Percentiles rank a stretch among this genome's conserved stretches.
phyloP scores from a whole-genome alignment of 2,113 vertebrate genomes.

The Symphodus melops region DNA sequence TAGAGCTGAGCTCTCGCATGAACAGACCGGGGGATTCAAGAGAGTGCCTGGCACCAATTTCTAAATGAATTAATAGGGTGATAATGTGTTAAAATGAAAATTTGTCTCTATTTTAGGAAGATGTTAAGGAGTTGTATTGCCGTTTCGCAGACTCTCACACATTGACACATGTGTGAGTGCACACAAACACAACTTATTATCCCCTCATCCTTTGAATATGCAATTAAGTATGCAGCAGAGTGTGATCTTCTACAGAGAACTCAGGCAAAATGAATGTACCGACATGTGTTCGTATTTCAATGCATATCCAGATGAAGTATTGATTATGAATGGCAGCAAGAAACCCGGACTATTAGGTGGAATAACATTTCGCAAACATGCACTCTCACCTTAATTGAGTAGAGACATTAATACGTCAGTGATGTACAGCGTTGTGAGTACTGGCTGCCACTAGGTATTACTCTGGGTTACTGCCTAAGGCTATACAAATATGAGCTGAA shows the following conservation, averaged over 20 bases:
- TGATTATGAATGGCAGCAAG: slow-evolving; percentile 65
- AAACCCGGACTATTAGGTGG: slow-evolving; percentile 64
- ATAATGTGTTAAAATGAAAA: slow-evolving; percentile 72
- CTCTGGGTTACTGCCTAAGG: slow-evolving; percentile 70
- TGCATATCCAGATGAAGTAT: slow-evolving; percentile 73
- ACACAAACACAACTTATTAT: slow-evolving; percentile 63
- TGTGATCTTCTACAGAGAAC: slow-evolving; percentile 55
- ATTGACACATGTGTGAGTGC: slow-evolving; percentile 34
- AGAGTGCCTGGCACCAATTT: slow-evolving; percentile 47
- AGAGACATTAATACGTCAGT: slow-evolving; percentile 69
- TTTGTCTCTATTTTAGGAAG: slow-evolving; percentile 73
- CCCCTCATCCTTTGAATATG: slow-evolving; percentile 72
- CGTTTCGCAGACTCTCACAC: slow-evolving; percentile 31
- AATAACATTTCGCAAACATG: slow-evolving; percentile 68
- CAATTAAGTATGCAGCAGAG: slow-evolving; percentile 71
- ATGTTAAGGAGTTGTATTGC: slow-evolving; percentile 55
- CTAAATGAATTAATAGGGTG: slow-evolving; percentile 73
- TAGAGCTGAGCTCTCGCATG: slow-evolving; percentile 30
- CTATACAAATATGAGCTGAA: slow-evolving; percentile 73
- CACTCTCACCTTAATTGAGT: slow-evolving; percentile 67
- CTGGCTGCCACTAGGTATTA: slow-evolving; percentile 72
- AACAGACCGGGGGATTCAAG: slow-evolving; percentile 46
- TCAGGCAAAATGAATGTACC: slow-evolving; percentile 41
- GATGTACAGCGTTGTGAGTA: slow-evolving; percentile 70
- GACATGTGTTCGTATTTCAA: slow-evolving; percentile 50